A percentile compares a stretch with the other conserved stretches of the same genome.
These are phyloP conservation scores for Brachionus rotundiformis DNA, from an alignment of 1,140 invertebrate species.

Conservation along the genomic window DNA sequence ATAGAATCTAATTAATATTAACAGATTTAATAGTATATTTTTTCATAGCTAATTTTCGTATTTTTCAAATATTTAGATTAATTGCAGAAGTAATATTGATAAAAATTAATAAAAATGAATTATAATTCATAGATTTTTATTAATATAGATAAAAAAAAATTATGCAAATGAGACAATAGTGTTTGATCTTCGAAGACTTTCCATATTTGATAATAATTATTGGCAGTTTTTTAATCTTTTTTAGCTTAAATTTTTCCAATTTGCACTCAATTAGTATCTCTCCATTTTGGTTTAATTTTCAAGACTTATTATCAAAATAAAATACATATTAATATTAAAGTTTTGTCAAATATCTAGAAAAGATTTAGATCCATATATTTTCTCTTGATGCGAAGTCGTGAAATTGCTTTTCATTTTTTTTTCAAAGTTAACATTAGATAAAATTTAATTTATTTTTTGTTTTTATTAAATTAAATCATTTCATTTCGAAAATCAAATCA, in stretches of 20 bases:
- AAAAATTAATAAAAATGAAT: not conserved
- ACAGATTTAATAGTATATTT: not conserved
- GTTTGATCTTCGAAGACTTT: not conserved
- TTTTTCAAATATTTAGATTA: not conserved
- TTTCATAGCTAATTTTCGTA: not conserved
- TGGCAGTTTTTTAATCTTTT: not conserved
- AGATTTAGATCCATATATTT: too few relatives aligned
- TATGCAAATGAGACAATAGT: not conserved
- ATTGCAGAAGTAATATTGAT: not conserved
- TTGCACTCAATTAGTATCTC: too few relatives aligned
- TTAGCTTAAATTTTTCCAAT: not conserved
- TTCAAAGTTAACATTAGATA: not conserved
- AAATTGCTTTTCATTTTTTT: too few relatives aligned
- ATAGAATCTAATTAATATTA: not conserved
- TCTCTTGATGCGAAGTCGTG: too few relatives aligned
- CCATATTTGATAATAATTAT: not conserved
- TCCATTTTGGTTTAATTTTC: too few relatives aligned
- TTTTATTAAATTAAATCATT: not conserved
- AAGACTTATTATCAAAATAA: too few relatives aligned
- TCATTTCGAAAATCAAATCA: not conserved
- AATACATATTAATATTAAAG: too few relatives aligned
- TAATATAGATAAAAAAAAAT: not conserved
- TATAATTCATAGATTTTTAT: not conserved
- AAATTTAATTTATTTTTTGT: too few relatives aligned
- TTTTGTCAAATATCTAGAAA: too few relatives aligned